Percentiles rank a stretch among this genome's conserved stretches.
Evolutionary conservation across 2,113 vertebrate genomes (phyloP).

Genomic region (Meriones unguiculatus): DNA sequence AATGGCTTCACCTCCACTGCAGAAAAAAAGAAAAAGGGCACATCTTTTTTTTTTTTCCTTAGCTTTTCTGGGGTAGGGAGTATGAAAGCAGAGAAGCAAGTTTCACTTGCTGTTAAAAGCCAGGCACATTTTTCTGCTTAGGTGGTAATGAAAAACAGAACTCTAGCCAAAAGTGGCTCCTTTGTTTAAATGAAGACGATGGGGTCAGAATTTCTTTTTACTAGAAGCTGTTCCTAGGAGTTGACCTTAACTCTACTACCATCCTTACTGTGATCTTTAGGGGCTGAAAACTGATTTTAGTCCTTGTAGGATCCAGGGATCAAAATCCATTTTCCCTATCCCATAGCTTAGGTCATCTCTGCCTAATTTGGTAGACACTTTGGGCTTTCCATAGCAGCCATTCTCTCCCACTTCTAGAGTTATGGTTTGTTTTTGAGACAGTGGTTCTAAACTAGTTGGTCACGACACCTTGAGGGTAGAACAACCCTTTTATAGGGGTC

Average conservation of each 20-base stretch:
- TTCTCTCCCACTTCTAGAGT: neutral
- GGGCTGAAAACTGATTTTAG: slow-evolving; percentile 96
- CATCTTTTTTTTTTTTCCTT: slow-evolving; percentile 86
- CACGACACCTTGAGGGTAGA: neutral
- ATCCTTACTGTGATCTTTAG: slow-evolving; percentile 90
- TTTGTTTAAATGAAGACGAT: neutral
- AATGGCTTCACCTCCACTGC: slow-evolving; percentile 92
- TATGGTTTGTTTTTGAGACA: neutral
- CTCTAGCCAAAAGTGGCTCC: slow-evolving; percentile 10
- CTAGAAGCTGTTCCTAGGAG: neutral
- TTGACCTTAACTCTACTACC: slow-evolving; percentile 8
- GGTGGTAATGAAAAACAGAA: neutral
- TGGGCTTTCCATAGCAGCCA: slow-evolving; percentile 74
- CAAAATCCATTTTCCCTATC: slow-evolving; percentile 94
- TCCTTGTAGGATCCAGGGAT: slow-evolving; percentile 93
- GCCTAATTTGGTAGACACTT: slow-evolving; percentile 80
- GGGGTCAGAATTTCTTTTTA: slow-evolving; percentile 38
- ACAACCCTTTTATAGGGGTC: neutral
- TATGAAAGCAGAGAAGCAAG: neutral
- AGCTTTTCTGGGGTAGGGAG: neutral
- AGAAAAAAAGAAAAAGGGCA: slow-evolving; percentile 92
- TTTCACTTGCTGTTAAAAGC: neutral
- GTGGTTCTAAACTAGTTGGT: neutral
- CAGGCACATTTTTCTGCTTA: slow-evolving; percentile 5
- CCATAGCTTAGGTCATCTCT: slow-evolving; percentile 86